Evolutionary conservation across 2,113 vertebrate species (phyloP).

Genomic region (Sciurus niger): DNA sequence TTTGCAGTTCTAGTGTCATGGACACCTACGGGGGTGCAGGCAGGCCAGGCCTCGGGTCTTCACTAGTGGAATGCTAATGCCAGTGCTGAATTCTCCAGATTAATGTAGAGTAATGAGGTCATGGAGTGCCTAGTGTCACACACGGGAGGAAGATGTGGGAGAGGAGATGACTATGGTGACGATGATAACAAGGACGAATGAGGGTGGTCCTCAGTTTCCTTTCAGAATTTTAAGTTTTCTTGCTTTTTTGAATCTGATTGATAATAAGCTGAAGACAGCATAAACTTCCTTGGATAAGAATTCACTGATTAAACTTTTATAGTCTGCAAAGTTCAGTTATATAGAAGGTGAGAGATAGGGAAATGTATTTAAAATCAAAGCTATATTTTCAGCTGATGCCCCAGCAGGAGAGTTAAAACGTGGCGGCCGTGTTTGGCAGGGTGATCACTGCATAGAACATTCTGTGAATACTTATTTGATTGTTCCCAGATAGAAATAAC

Average conservation of each 20-base stretch:
- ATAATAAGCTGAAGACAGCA: background rate
- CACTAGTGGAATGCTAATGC: too few species aligned
- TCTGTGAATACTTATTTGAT: background rate
- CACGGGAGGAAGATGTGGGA: background rate
- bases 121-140: too few species aligned
- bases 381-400: background rate
- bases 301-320: background rate
- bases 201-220: background rate
- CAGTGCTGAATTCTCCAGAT: background rate
- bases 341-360: background rate
- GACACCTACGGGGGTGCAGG: background rate
- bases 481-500: background rate
- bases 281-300: background rate
- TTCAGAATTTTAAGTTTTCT: background rate
- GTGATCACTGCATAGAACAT: background rate
- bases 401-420: background rate
- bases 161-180: too few species aligned
- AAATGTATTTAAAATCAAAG: conserved; percentile 23
- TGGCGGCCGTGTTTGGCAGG: background rate
- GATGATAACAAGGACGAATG: background rate
- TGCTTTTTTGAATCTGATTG: background rate
- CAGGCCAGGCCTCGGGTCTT: background rate
- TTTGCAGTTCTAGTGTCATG: background rate
- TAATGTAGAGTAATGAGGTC: background rate
- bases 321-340: background rate